Base-by-base conservation (phyloP, 2,888 invertebrate genomes). In the Drosophila yooni region DNA sequence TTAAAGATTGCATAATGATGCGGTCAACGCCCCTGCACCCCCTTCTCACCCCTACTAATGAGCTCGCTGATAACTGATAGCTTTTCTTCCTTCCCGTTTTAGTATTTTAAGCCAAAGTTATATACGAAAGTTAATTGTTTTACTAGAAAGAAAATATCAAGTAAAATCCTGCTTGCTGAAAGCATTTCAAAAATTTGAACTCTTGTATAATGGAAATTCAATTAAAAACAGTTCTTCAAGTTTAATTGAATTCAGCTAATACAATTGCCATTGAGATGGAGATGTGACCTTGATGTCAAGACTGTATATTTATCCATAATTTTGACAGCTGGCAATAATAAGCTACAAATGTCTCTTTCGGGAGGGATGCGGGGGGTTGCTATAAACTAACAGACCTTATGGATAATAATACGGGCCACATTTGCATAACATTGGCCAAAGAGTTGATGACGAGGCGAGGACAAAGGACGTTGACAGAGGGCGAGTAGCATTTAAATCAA, bases 371-470 rank as follows among this genome's bases (percentile, higher is more conserved):
- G 21, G 50, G 21, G 54, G 62, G 66, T 46, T 43, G 73, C 54
- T 78, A 68, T 88, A 78, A 86, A 74, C 70, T 68, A 68, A 29
- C 60, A 75, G 75, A 85, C 75, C 70, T 71, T 72, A 76, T 83
- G 90, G 83, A 59, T 66, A 77, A 68, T 82, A 76, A 64, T 79
- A 70, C 64, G 70, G 66, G 60, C 36, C 52, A 48, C 66, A 88
- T 88, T 88, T 90, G 88, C 87, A 88, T 88, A 88, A 88, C 89
- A 88, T 76, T 89, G 87, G 57, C 68, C 66, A 72, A 87, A 80
- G 89, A 87, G 88, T 84, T 82, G 84, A 73, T 70, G 71, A 50
- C 64, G 64, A 58, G 64, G 60, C 53, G 52, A 38, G 50, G 62
- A 33, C 64, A 70, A 38, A 25, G 11, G 34, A 21, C 33, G 31